phyloP scores from a whole-genome alignment of 2,113 vertebrate species.

The Aptenodytes forsteri region DNA sequence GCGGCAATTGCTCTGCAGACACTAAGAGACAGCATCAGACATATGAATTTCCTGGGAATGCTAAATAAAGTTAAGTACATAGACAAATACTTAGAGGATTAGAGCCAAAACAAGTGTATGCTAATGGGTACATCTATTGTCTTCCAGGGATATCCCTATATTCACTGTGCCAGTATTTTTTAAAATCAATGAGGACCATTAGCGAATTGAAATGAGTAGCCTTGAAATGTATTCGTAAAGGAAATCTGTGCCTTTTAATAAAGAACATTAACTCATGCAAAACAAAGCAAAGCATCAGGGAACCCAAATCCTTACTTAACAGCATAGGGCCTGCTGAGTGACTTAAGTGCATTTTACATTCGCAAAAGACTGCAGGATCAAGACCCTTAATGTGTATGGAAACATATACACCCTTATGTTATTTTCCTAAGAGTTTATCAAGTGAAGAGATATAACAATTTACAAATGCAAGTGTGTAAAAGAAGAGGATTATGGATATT shows the following conservation, averaged over 20 bases:
- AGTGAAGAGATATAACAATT: background rate
- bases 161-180: background rate
- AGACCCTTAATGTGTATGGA: rapidly evolving
- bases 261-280: background rate
- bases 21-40: background rate
- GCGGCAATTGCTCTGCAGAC: background rate
- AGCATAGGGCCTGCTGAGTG: background rate
- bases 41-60: background rate
- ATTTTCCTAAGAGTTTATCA: background rate
- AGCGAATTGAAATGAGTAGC: background rate
- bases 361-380: background rate
- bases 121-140: background rate
- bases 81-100: background rate
- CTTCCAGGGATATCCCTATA: background rate
- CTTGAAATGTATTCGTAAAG: background rate
- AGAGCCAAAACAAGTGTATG: background rate
- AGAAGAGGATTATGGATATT: background rate
- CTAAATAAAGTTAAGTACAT: background rate
- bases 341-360: background rate
- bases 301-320: background rate
- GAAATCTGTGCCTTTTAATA: background rate
- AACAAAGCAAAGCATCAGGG: background rate
- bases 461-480: background rate
- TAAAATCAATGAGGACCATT: background rate
- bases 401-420: background rate